Evolutionary conservation across 2,888 invertebrate genomes (phyloP).

Genomic region (Diplolepis rosae): DNA sequence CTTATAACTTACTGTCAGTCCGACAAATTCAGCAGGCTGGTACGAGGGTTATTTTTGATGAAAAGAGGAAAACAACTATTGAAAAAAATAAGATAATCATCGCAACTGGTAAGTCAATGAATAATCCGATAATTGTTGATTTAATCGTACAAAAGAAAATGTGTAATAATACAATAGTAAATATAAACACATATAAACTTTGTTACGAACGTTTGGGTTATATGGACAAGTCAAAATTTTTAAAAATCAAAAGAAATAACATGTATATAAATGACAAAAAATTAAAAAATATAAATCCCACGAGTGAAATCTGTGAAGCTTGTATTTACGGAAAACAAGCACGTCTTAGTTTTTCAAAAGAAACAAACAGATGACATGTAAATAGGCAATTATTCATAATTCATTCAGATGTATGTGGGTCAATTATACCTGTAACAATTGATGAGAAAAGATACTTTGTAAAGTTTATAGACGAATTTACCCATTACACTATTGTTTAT

Average conservation of each 20-base stretch:
- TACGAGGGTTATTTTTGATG: conserved; percentile 56
- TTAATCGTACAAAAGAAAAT: neutral
- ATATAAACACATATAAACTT: conserved; percentile 26
- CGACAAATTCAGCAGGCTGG: conserved; percentile 58
- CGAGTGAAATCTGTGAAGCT: conserved; percentile 33
- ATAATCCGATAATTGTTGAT: conserved; percentile 41
- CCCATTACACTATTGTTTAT: conserved; percentile 33
- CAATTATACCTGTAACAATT: conserved; percentile 37
- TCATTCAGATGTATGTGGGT: conserved; percentile 40
- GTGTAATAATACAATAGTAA: neutral
- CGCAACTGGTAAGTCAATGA: conserved; percentile 52
- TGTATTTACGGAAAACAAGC: conserved; percentile 33
- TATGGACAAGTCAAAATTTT: conserved; percentile 35
- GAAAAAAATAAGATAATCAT: conserved; percentile 47
- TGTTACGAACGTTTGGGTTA: conserved; percentile 30
- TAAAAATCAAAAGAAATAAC: conserved; percentile 34
- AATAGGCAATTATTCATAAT: conserved; percentile 35
- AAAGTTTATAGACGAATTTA: conserved; percentile 40
- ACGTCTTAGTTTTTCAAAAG: conserved; percentile 25
- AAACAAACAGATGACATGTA: conserved; percentile 34
- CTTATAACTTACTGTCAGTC: too few relatives aligned
- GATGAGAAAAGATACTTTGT: conserved; percentile 45
- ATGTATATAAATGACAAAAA: conserved; percentile 42
- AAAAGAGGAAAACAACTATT: conserved; percentile 52
- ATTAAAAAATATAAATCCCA: conserved; percentile 32